Percentiles rank a stretch among this genome's conserved stretches.
Conservation (phyloP, 2,797 vertebrate genomes). For the Diplodus sargus region DNA sequence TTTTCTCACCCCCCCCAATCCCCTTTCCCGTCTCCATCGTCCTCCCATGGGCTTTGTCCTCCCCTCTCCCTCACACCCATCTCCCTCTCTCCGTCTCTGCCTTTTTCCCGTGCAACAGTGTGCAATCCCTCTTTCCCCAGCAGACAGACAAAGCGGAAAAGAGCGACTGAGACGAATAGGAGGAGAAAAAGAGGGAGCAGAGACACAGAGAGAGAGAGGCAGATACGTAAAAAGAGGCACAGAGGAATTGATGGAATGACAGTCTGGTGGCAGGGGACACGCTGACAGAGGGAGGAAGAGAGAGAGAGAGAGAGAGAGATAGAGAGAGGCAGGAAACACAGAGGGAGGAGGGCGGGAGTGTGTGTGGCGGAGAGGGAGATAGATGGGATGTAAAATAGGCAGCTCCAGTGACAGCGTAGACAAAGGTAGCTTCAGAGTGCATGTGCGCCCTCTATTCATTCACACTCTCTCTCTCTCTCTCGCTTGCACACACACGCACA, state of each 20-base stretch:
- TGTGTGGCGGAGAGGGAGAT: slow-evolving; percentile 43
- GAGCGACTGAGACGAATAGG: slow-evolving; percentile 62
- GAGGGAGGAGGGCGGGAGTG: slow-evolving; percentile 29
- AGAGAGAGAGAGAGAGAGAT: slow-evolving; percentile 25
- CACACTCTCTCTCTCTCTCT: slow-evolving; percentile 24
- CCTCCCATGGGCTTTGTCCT: slow-evolving; percentile 32
- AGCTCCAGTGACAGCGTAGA: slow-evolving; percentile 74
- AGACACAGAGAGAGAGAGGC: slow-evolving; percentile 61
- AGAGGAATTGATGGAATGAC: slow-evolving; percentile 79
- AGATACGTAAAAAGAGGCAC: slow-evolving; percentile 73
- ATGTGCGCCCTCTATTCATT: slow-evolving; percentile 68
- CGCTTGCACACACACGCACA: neutral
- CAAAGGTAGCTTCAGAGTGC: slow-evolving; percentile 78
- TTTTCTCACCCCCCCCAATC: slow-evolving; percentile 12
- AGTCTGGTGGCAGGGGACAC: slow-evolving; percentile 62
- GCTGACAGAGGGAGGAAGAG: slow-evolving; percentile 33
- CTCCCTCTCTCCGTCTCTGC: slow-evolving; percentile 27
- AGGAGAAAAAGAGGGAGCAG: slow-evolving; percentile 43
- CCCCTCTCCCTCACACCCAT: neutral
- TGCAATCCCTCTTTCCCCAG: slow-evolving; percentile 67
- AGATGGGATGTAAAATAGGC: slow-evolving; percentile 68
- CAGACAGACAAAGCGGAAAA: slow-evolving; percentile 68
- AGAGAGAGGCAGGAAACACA: slow-evolving; percentile 20
- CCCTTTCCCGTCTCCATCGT: neutral
- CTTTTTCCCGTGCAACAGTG: slow-evolving; percentile 74